Percentiles rank a stretch among this genome's conserved stretches.
These are phyloP conservation scores for Tragelaphus scriptus DNA, from an alignment of 2,113 vertebrate species.

Conservation along the genomic window DNA sequence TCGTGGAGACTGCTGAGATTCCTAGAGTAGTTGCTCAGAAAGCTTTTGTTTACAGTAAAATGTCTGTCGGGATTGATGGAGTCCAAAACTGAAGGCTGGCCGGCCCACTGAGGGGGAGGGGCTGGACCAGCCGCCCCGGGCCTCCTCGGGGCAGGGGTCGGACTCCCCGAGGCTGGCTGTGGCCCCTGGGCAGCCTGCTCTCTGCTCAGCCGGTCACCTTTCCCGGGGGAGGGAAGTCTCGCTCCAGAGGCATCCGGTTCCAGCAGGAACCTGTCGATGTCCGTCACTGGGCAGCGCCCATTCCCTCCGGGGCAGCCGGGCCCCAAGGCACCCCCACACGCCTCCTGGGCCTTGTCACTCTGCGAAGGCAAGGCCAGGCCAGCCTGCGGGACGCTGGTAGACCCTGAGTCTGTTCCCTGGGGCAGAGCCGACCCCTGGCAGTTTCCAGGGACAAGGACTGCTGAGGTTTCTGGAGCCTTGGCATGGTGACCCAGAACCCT, in stretches of 20 bases:
- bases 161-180: neutral
- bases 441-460: rapidly evolving
- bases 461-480: neutral
- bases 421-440: neutral
- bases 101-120: slow-evolving; percentile 41
- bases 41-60: slow-evolving; percentile 83
- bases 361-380: neutral
- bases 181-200: slow-evolving; percentile 26
- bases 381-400: neutral
- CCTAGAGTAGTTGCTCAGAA: slow-evolving; percentile 87
- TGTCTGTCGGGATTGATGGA: slow-evolving; percentile 78
- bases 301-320: neutral
- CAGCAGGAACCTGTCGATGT: slow-evolving; percentile 79
- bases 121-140: slow-evolving; percentile 11
- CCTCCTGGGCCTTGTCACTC: neutral
- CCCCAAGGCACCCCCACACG: neutral
- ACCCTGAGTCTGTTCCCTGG: neutral
- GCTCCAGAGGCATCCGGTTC: slow-evolving; percentile 64
- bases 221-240: rapidly evolving
- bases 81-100: slow-evolving; percentile 79
- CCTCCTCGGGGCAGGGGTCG: slow-evolving; percentile 22
- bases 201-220: neutral
- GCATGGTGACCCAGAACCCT: neutral
- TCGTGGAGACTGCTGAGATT: slow-evolving; percentile 82
- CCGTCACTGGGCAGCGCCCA: slow-evolving; percentile 66